These are phyloP conservation scores for Rutpela maculata DNA, from an alignment of 2,888 invertebrate species.

Conservation along the genomic window DNA sequence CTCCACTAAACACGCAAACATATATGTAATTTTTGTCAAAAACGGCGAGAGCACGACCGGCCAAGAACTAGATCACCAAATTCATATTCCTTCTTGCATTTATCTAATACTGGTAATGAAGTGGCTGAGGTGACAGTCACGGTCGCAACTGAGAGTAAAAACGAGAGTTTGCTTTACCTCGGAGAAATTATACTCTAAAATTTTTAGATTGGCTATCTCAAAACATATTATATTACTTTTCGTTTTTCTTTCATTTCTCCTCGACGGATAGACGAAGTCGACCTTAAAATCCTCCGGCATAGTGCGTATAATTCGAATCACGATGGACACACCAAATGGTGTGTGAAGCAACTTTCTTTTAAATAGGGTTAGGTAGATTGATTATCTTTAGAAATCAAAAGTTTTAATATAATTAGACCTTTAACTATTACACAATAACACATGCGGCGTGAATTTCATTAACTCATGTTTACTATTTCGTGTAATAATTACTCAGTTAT, in stretches of 20 bases:
- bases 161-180: conserved; percentile 64
- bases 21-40: conserved; percentile 28
- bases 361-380: conserved; percentile 52
- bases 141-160: conserved; percentile 68
- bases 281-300: conserved; percentile 52
- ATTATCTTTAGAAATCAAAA: conserved; percentile 63
- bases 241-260: conserved; percentile 66
- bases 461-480: conserved; percentile 27
- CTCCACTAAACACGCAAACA: conserved; percentile 5
- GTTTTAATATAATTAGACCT: conserved; percentile 52
- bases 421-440: conserved; percentile 49
- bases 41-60: not conserved
- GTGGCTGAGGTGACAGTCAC: conserved; percentile 44
- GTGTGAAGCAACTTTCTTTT: conserved; percentile 63
- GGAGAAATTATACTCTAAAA: conserved; percentile 70
- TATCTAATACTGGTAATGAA: conserved; percentile 8
- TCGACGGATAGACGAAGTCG: conserved; percentile 52
- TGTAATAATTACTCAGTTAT: conserved; percentile 25
- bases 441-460: conserved; percentile 41
- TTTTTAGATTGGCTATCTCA: conserved; percentile 68
- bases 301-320: conserved; percentile 46
- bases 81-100: conserved; percentile 7
- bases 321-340: conserved; percentile 47
- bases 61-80: not conserved
- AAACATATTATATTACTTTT: conserved; percentile 58